Percentiles rank a stretch among this genome's conserved stretches.
Evolutionary conservation across 2,797 vertebrate genomes (phyloP).

Genomic region (Phataginus tricuspis): DNA sequence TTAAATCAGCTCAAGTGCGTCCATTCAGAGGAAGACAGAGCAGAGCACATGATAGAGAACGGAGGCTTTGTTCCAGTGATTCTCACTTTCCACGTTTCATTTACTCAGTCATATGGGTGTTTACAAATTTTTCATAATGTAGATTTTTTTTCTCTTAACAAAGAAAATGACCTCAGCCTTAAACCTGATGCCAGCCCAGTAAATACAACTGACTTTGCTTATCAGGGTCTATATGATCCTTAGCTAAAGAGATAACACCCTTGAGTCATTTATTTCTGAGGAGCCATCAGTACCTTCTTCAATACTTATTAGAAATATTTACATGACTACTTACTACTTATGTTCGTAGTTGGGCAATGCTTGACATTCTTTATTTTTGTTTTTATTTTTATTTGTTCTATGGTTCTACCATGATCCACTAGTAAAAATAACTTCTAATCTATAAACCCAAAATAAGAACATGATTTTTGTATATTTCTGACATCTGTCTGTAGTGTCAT

Average conservation of each 20-base stretch:
- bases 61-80: not conserved
- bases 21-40: not conserved
- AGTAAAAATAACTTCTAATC: not conserved
- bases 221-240: not conserved
- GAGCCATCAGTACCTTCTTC: not conserved
- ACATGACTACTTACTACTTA: not conserved
- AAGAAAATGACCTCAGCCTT: not conserved
- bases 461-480: not conserved
- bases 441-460: not conserved
- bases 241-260: not conserved
- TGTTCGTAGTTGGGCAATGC: not conserved
- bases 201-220: not conserved
- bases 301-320: not conserved
- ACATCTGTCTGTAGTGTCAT: not conserved
- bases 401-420: not conserved
- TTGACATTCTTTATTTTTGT: not conserved
- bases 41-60: not conserved
- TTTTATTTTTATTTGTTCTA: not conserved
- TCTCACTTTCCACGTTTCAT: no score
- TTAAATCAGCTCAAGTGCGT: fast-evolving
- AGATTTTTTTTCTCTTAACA: not conserved
- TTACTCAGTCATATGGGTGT: not conserved
- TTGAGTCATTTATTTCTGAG: not conserved
- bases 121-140: not conserved
- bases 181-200: not conserved